Conservation (phyloP, 2,113 vertebrate genomes). For the Cichladusa arquata region DNA sequence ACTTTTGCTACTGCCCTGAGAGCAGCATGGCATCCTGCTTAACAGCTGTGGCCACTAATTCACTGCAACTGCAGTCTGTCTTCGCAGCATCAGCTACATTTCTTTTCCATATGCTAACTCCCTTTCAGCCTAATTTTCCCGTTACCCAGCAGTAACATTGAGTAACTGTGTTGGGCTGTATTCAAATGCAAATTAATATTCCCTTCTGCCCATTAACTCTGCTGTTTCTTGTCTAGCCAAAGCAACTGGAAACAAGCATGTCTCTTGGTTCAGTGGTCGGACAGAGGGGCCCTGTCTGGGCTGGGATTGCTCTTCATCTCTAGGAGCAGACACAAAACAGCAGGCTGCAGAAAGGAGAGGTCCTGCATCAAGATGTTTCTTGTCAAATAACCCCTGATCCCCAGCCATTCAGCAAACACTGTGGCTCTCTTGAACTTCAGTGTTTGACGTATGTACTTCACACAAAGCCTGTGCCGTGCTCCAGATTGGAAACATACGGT, state of each 20-base stretch:
- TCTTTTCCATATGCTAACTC: slow-evolving; percentile 54
- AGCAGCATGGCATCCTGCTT: neutral
- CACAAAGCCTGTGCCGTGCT: slow-evolving; percentile 14
- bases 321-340: neutral
- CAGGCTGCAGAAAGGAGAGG: slow-evolving; percentile 17
- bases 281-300: slow-evolving; percentile 45
- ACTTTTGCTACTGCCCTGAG: neutral
- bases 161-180: slow-evolving; percentile 36
- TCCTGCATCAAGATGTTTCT: slow-evolving; percentile 11
- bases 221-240: slow-evolving; percentile 51
- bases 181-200: slow-evolving; percentile 67
- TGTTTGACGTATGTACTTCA: neutral
- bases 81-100: slow-evolving; percentile 25
- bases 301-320: neutral
- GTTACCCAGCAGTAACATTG: slow-evolving; percentile 47
- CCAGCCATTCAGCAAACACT: neutral
- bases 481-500: neutral
- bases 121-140: slow-evolving; percentile 48
- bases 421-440: neutral
- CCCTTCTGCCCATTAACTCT: slow-evolving; percentile 49
- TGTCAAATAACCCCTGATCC: slow-evolving; percentile 24
- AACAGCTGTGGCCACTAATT: slow-evolving; percentile 54
- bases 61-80: slow-evolving; percentile 15
- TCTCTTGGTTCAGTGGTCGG: neutral
- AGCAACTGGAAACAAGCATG: slow-evolving; percentile 30